Evolutionary conservation across 2,888 invertebrate genomes (phyloP).

Genomic region (Andrena bicolor): DNA sequence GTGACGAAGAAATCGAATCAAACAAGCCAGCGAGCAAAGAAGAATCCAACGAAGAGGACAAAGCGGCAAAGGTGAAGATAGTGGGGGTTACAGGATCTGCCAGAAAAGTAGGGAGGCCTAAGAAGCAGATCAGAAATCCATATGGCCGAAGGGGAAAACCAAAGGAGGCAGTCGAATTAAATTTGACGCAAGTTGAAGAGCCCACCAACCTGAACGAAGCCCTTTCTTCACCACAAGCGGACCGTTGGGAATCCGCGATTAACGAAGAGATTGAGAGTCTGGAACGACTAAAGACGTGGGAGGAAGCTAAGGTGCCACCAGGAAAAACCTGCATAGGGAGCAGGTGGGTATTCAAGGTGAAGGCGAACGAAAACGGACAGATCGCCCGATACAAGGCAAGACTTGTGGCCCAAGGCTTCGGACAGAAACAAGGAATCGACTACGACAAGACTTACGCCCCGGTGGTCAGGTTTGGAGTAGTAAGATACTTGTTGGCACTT

Average conservation of each 20-base stretch:
- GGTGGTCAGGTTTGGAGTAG: neutral
- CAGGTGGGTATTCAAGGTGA: slow-evolving; percentile 43
- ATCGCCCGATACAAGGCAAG: slow-evolving; percentile 33
- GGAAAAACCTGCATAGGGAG: slow-evolving; percentile 29
- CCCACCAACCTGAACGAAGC: neutral
- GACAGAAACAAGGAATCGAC: slow-evolving; percentile 8
- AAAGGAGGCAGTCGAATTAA: slow-evolving; percentile 17
- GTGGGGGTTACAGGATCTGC: neutral
- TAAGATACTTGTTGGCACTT: slow-evolving; percentile 16
- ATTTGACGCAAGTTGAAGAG: slow-evolving; percentile 27
- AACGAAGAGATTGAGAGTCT: slow-evolving; percentile 24
- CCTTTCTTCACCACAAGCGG: slow-evolving; percentile 11
- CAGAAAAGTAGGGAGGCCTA: neutral
- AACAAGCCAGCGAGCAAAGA: no score
- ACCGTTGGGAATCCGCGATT: slow-evolving; percentile 32
- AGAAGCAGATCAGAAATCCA: slow-evolving; percentile 14
- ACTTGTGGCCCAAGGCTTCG: slow-evolving; percentile 29
- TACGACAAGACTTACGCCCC: slow-evolving; percentile 30
- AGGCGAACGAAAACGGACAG: slow-evolving; percentile 28
- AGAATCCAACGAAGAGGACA: no score
- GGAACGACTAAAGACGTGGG: slow-evolving; percentile 38
- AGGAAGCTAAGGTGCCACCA: slow-evolving; percentile 7
- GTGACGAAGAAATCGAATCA: no score
- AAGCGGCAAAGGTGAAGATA: neutral
- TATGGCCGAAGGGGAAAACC: slow-evolving; percentile 24